Evolutionary conservation across 1,140 invertebrate genomes (phyloP).

Genomic region (Holcopasites calliopsidis): DNA sequence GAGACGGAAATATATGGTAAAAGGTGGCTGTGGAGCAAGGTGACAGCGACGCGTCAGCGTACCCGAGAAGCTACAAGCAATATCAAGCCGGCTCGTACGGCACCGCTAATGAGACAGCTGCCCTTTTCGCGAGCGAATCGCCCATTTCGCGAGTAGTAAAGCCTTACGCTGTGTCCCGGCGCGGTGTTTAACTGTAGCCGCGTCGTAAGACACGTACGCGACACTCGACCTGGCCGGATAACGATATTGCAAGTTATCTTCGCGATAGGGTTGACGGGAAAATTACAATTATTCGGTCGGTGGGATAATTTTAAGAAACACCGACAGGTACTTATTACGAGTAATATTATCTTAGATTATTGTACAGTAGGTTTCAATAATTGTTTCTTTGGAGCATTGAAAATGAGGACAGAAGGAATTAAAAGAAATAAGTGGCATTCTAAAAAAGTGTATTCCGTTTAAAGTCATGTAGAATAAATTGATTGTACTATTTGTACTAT

Average conservation of each 20-base stretch:
- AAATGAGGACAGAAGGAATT: too few relatives aligned
- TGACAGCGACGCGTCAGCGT: constrained; percentile 42
- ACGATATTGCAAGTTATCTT: constrained; percentile 29
- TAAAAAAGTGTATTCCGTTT: too few relatives aligned
- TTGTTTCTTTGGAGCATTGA: too few relatives aligned
- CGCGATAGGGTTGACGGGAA: too few relatives aligned
- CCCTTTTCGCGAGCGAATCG: constrained; percentile 65
- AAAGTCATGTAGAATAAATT: too few relatives aligned
- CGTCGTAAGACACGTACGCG: constrained; percentile 24
- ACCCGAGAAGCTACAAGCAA: constrained; percentile 21
- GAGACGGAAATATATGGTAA: constrained; percentile 38
- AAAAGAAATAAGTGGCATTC: too few relatives aligned
- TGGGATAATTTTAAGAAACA: not conserved
- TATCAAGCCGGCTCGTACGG: constrained; percentile 37
- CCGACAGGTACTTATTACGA: not conserved
- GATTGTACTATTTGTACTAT: too few relatives aligned
- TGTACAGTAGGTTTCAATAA: too few relatives aligned
- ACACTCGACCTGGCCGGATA: constrained; percentile 17
- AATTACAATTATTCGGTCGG: not conserved
- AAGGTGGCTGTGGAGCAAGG: constrained; percentile 41
- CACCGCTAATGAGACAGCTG: constrained; percentile 65
- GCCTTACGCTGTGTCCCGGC: constrained; percentile 41
- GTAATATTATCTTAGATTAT: not conserved
- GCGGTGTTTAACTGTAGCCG: constrained; percentile 41
- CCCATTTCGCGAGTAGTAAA: constrained; percentile 66